Base-by-base conservation (phyloP, 2,797 vertebrate species). In the Lateolabrax maculatus region DNA sequence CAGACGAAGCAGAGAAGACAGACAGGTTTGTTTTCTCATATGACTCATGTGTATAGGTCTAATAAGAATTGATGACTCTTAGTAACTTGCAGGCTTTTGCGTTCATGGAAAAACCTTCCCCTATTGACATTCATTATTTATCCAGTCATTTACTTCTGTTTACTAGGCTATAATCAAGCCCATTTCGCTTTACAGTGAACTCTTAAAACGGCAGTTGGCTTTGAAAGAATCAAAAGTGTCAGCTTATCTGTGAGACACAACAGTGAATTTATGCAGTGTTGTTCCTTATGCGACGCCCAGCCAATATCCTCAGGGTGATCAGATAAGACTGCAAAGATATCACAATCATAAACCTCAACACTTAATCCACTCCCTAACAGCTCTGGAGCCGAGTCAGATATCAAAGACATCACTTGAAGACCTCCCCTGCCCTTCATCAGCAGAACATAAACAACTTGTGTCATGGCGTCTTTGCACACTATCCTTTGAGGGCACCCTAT, bases 401-500 rank as follows among this genome's bases (percentile, higher is more conserved):
- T 87, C 81, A 85, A 87, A 85, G 69, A 37, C 49, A 52, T 51
- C 1, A 37, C 63, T 25, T 43, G 41, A 76, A 46, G 51, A 55
- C 21, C 60, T 65, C 13, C 13, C 9, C 48, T 19, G 2, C 41
- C 44, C 57, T 69, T 62, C 58, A 53, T 77, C 73, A 64, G 57
- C 52, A 65, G 66, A 87, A 80, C 60, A 78, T 76, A 87, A 89
- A 85, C 83, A 83, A 58, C 51, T 58, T 58, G 70, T 53, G 58
- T 57, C 79, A 77, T 49, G 31, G 80, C 53, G 29, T 66, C 68
- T 73, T 77, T 62, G 55, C 69, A 87, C 75, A 57, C 57, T 13
- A 65, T 53, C 53, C 60, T 85, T 77, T 84, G 41, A 77, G 75
- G 46, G 46, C 5, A 44, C 55, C 29, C 5, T 51, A 71, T 81